These are phyloP conservation scores for Coelopa pilipes DNA, from an alignment of 2,888 invertebrate genomes.

Conservation along the genomic window DNA sequence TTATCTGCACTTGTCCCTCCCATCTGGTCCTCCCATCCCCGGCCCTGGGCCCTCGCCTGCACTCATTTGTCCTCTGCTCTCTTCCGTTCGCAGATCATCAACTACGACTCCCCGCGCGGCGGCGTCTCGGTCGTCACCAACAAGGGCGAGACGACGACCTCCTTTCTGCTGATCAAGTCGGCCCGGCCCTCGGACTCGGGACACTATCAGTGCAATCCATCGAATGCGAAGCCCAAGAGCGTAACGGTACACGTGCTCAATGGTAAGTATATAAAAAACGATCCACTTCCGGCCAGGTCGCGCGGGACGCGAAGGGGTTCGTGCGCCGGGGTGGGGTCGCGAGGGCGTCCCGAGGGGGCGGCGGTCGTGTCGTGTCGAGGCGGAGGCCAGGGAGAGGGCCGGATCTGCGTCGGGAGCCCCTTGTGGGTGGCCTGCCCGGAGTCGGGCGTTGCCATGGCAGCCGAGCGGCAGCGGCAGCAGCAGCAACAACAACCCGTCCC, in stretches of 20 bases:
- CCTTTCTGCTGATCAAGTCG: conserved; percentile 88
- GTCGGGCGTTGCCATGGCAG: no score
- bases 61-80: not conserved
- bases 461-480: no score
- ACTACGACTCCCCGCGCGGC: conserved; percentile 90
- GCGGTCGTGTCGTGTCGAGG: not conserved
- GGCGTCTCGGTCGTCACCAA: conserved; percentile 92
- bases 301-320: not conserved
- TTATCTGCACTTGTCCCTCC: conserved; percentile 7
- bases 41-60: not conserved
- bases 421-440: no score
- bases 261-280: conserved; percentile 73
- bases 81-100: conserved; percentile 78
- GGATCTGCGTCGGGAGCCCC: no score
- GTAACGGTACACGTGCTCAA: conserved; percentile 93
- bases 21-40: not conserved
- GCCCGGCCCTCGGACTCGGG: conserved; percentile 89
- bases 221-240: conserved; percentile 90
- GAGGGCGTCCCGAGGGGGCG: not conserved
- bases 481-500: no score
- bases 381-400: not conserved
- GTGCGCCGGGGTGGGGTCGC: not conserved
- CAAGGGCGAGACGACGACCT: conserved; percentile 90
- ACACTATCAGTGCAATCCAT: conserved; percentile 92
- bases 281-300: not conserved